Percentiles rank a stretch among this genome's conserved stretches.
These are phyloP conservation scores for Brachionichthys hirsutus DNA, from an alignment of 2,113 vertebrate genomes.

Conservation along the genomic window DNA sequence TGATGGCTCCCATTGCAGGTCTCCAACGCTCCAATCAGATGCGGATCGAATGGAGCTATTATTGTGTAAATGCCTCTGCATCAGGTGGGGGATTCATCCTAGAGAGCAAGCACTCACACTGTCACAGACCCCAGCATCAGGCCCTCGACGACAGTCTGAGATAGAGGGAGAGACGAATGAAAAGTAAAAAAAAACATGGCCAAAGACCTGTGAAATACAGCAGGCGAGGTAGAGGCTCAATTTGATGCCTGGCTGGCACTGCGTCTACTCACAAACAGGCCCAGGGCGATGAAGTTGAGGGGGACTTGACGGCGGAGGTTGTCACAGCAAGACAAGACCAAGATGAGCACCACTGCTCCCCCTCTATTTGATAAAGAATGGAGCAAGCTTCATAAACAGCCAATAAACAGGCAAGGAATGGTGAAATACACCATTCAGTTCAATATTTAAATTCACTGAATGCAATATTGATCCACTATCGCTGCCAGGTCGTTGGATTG, in stretches of 20 bases:
- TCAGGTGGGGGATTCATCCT: constrained; percentile 18
- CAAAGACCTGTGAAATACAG: constrained; percentile 30
- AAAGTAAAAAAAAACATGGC: constrained; percentile 32
- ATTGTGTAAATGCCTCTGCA: constrained; percentile 48
- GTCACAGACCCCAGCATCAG: constrained; percentile 79
- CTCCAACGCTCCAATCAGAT: constrained; percentile 15
- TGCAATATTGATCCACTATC: constrained; percentile 30
- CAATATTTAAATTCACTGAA: constrained; percentile 15
- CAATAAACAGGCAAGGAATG: constrained; percentile 44
- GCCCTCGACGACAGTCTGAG: constrained; percentile 78
- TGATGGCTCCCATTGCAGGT: constrained; percentile 38
- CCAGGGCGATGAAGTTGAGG: constrained; percentile 82
- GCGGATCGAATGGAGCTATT: constrained; percentile 41
- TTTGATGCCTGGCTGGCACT: constrained; percentile 56
- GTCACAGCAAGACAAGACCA: constrained; percentile 78
- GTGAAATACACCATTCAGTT: constrained; percentile 1
- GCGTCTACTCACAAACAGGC: constrained; percentile 83
- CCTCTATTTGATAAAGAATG: constrained; percentile 63
- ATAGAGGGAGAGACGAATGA: background rate
- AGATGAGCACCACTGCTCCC: constrained; percentile 57
- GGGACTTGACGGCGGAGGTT: constrained; percentile 78
- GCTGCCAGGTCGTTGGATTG: background rate
- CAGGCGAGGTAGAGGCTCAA: constrained; percentile 37
- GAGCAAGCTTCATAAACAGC: constrained; percentile 45
- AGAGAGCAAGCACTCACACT: constrained; percentile 72